A percentile compares a stretch with the other conserved stretches of the same genome.
Conservation (phyloP, 2,797 vertebrate species). For the Jordanella pulchra region DNA sequence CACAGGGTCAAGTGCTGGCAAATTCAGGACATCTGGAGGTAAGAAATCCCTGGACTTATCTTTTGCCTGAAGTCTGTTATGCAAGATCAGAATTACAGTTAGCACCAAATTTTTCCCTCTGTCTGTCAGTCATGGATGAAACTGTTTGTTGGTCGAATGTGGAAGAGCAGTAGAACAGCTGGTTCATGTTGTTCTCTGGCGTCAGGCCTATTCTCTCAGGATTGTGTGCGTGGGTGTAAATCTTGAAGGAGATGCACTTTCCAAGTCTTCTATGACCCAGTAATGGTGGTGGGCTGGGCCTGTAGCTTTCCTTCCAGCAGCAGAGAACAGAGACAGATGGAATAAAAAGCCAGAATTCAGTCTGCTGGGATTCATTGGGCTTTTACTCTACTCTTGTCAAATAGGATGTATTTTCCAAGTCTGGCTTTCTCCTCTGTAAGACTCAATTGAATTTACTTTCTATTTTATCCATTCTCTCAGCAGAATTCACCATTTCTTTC, state of each 20-base stretch:
- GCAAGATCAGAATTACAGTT: conserved; percentile 30
- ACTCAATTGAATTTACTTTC: conserved; percentile 31
- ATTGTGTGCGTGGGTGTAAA: conserved; percentile 58
- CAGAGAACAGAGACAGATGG: conserved; percentile 61
- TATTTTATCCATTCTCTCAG: conserved; percentile 7
- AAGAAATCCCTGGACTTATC: not conserved
- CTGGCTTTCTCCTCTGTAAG: conserved; percentile 31
- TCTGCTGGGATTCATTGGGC: conserved; percentile 42
- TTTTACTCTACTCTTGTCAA: conserved; percentile 35
- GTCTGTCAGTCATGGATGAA: conserved; percentile 24
- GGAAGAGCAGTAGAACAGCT: conserved; percentile 60
- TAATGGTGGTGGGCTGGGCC: conserved; percentile 30
- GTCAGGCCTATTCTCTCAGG: conserved; percentile 49
- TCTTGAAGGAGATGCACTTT: conserved; percentile 44
- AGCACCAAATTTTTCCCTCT: not conserved
- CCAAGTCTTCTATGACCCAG: conserved; percentile 50
- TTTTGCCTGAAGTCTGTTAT: conserved; percentile 31
- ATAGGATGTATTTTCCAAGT: conserved; percentile 26
- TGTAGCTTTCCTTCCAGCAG: conserved; percentile 38
- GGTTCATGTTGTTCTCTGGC: conserved; percentile 63
- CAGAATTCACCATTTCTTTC: conserved; percentile 2
- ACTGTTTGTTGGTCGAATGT: conserved; percentile 45
- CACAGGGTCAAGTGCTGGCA: conserved; percentile 30
- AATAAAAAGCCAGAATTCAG: conserved; percentile 17
- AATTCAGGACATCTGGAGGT: conserved; percentile 32